Conservation (phyloP, 2,888 invertebrate species). For the Girardia tigrina region DNA sequence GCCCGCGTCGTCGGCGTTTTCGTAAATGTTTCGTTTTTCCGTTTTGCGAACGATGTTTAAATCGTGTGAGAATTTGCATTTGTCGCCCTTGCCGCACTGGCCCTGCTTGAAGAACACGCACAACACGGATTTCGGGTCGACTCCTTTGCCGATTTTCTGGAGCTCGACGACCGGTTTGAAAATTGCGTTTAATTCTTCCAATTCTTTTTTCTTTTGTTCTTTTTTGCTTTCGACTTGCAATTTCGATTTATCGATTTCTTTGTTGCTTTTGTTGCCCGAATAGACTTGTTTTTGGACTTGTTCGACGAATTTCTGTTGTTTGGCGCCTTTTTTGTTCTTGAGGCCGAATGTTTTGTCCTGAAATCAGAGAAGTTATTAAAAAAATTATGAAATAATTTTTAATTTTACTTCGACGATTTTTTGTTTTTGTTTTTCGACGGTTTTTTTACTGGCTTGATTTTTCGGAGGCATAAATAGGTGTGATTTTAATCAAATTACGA, state of each 20-base stretch:
- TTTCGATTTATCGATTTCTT: slow-evolving; percentile 34
- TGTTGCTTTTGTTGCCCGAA: slow-evolving; percentile 57
- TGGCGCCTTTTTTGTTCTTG: slow-evolving; percentile 96
- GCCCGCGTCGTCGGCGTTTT: slow-evolving; percentile 48
- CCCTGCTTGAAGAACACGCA: slow-evolving; percentile 98
- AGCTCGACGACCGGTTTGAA: slow-evolving; percentile 70
- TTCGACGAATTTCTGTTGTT: slow-evolving; percentile 92
- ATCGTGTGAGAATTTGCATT: slow-evolving; percentile 98
- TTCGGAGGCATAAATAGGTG: not conserved
- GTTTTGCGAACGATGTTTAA: slow-evolving; percentile 79
- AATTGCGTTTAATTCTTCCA: slow-evolving; percentile 69
- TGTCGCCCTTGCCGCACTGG: slow-evolving; percentile 84
- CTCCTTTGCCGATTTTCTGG: slow-evolving; percentile 89
- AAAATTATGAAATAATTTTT: not conserved
- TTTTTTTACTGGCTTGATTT: not conserved
- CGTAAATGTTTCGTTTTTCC: slow-evolving; percentile 87
- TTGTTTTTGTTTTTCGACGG: not conserved
- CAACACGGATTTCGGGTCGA: slow-evolving; percentile 91
- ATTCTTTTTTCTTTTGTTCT: slow-evolving; percentile 62
- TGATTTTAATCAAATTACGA: no score
- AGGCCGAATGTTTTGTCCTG: slow-evolving; percentile 97
- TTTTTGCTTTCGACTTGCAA: slow-evolving; percentile 54
- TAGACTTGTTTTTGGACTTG: slow-evolving; percentile 92
- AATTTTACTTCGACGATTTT: not conserved
- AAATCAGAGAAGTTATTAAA: not conserved